Percentiles rank a stretch among this genome's conserved stretches.
These are phyloP conservation scores for Acrobasis suavella DNA, from an alignment of 2,888 invertebrate genomes.

Conservation along the genomic window DNA sequence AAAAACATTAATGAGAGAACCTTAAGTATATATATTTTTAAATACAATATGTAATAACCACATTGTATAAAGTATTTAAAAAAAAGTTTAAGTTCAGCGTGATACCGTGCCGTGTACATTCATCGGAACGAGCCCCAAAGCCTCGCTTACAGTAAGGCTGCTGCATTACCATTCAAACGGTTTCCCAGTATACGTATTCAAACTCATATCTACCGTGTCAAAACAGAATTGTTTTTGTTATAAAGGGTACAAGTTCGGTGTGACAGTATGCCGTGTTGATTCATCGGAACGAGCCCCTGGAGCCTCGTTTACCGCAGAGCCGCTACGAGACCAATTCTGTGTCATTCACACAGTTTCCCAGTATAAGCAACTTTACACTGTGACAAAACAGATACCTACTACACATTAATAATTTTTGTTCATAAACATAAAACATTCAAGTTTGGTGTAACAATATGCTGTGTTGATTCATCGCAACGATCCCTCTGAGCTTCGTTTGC, in stretches of 20 bases:
- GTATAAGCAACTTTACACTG: conserved; percentile 20
- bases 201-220: conserved; percentile 13
- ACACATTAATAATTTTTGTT: too few species aligned
- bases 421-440: too few species aligned
- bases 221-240: neutral
- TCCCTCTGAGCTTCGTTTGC: conserved; percentile 43
- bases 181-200: conserved; percentile 15
- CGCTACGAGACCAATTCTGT: conserved; percentile 37
- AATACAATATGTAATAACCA: too few species aligned
- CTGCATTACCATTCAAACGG: conserved; percentile 24
- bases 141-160: conserved; percentile 42
- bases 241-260: conserved; percentile 19
- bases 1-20: too few species aligned
- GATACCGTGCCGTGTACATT: conserved; percentile 26
- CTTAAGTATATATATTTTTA: too few species aligned
- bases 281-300: conserved; percentile 37
- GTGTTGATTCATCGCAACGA: conserved; percentile 33
- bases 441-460: conserved; percentile 23
- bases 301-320: conserved; percentile 42
- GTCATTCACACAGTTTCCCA: conserved; percentile 21
- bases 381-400: conserved; percentile 1
- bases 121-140: conserved; percentile 37
- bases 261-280: conserved; percentile 27
- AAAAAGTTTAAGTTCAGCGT: conserved; percentile 12
- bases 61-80: too few species aligned